phyloP scores from a whole-genome alignment of 2,797 vertebrate genomes.

The Geotrypetes seraphini region DNA sequence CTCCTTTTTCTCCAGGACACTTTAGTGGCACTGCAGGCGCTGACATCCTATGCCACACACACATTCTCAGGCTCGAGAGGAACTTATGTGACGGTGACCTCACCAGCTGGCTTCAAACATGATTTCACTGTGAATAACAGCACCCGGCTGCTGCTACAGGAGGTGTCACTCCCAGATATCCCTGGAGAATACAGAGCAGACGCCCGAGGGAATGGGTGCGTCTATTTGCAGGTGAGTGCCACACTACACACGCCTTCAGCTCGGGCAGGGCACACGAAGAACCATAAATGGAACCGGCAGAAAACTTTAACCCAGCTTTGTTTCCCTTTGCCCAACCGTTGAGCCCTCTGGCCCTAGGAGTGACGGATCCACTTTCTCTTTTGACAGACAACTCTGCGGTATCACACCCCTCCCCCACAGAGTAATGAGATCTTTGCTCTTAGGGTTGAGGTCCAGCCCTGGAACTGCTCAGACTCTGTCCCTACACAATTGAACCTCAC shows the following conservation, averaged over 20 bases:
- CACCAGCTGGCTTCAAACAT: constrained; percentile 15
- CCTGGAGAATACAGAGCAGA: constrained; percentile 27
- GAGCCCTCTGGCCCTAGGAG: no score
- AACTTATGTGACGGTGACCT: constrained; percentile 31
- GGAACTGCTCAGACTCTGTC: constrained; percentile 2
- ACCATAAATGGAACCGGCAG: no score
- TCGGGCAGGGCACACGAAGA: no score
- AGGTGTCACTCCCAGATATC: constrained; percentile 16
- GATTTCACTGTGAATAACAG: constrained; percentile 30
- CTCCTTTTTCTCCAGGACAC: constrained; percentile 53
- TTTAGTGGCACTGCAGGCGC: constrained; percentile 42
- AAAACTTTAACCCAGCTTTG: no score
- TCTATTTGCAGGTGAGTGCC: constrained; percentile 42
- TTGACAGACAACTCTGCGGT: constrained; percentile 25
- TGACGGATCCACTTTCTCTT: no score
- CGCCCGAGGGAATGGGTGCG: constrained; percentile 33
- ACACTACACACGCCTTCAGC: no score
- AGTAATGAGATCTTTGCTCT: constrained; percentile 12
- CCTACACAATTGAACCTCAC: constrained; percentile 15
- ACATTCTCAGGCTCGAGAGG: constrained; percentile 17
- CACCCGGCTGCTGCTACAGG: constrained; percentile 45
- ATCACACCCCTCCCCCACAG: constrained; percentile 19
- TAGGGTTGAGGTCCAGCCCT: constrained; percentile 6
- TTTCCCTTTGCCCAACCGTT: no score
- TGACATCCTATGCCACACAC: constrained; percentile 34